A percentile compares a stretch with the other conserved stretches of the same genome.
phyloP scores from a whole-genome alignment of 2,797 vertebrate genomes.

The Brachyrhaphis roseni region DNA sequence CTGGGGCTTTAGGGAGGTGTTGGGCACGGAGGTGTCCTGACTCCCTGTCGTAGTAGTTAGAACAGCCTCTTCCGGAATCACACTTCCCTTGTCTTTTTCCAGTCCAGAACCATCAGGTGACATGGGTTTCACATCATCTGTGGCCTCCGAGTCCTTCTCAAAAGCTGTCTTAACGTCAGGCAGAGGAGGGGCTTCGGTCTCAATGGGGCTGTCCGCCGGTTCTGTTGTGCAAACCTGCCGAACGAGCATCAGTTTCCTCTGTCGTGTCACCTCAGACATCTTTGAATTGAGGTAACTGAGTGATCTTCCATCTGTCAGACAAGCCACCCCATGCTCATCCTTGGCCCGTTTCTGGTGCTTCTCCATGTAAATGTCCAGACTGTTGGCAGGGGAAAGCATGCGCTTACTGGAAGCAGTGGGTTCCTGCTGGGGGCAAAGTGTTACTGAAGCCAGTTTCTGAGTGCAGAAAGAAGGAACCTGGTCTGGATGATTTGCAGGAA shows the following conservation, averaged over 20 bases:
- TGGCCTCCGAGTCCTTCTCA: constrained; percentile 69
- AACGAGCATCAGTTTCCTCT: constrained; percentile 91
- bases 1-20: constrained; percentile 73
- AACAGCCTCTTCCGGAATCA: constrained; percentile 53
- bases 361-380: constrained; percentile 99
- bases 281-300: constrained; percentile 82
- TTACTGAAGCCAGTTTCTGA: constrained; percentile 87
- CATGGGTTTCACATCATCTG: constrained; percentile 71
- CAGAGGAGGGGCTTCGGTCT: constrained; percentile 81
- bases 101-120: constrained; percentile 72
- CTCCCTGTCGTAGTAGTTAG: constrained; percentile 66
- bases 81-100: constrained; percentile 76
- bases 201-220: constrained; percentile 87
- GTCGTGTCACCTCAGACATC: constrained; percentile 84
- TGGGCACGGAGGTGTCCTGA: constrained; percentile 56
- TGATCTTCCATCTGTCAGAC: constrained; percentile 83
- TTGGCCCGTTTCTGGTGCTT: constrained; percentile 98
- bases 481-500: constrained; percentile 70
- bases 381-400: constrained; percentile 98
- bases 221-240: constrained; percentile 95
- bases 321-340: constrained; percentile 93
- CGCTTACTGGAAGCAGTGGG: constrained; percentile 95
- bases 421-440: constrained; percentile 93
- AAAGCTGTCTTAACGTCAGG: constrained; percentile 70
- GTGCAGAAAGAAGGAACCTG: constrained; percentile 70